Percentiles rank a stretch among this genome's conserved stretches.
Evolutionary conservation across 2,113 vertebrate genomes (phyloP).

Genomic region (Polypterus bichir): DNA sequence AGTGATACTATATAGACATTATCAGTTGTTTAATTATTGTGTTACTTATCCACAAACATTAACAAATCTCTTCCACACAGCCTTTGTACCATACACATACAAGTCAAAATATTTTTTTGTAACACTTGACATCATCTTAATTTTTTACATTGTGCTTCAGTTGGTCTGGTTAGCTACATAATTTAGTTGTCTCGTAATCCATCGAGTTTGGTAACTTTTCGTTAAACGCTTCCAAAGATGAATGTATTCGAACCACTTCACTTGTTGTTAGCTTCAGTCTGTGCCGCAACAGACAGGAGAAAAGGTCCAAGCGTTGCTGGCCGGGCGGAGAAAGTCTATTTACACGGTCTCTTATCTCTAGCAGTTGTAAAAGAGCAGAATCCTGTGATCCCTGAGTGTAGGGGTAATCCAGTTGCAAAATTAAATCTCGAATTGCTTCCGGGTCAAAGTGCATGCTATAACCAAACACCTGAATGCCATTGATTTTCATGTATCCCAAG

Average conservation of each 20-base stretch:
- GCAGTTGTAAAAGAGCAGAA: slow-evolving; percentile 80
- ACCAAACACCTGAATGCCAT: slow-evolving; percentile 91
- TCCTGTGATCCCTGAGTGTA: slow-evolving; percentile 96
- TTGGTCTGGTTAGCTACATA: slow-evolving; percentile 83
- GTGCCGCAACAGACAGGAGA: slow-evolving; percentile 86
- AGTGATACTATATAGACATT: too few relatives aligned
- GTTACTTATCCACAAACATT: slow-evolving; percentile 35
- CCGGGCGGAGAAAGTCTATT: slow-evolving; percentile 86
- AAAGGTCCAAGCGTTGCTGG: slow-evolving; percentile 79
- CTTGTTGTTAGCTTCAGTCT: slow-evolving; percentile 85
- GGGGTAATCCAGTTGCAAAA: slow-evolving; percentile 90
- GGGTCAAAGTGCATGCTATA: slow-evolving; percentile 98
- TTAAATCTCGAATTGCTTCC: slow-evolving; percentile 87
- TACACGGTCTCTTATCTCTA: slow-evolving; percentile 87
- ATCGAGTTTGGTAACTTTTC: slow-evolving; percentile 80
- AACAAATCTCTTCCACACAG: slow-evolving; percentile 45
- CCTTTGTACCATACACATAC: slow-evolving; percentile 66
- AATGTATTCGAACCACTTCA: slow-evolving; percentile 83
- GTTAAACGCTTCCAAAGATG: slow-evolving; percentile 81
- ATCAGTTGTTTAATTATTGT: too few relatives aligned
- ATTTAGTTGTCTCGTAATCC: slow-evolving; percentile 90
- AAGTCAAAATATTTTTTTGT: slow-evolving; percentile 48
- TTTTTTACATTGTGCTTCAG: slow-evolving; percentile 54
- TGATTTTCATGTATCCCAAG: slow-evolving; percentile 97
- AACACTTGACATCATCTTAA: slow-evolving; percentile 16